Evolutionary conservation across 2,113 vertebrate species (phyloP).

Genomic region (Burhinus bistriatus): DNA sequence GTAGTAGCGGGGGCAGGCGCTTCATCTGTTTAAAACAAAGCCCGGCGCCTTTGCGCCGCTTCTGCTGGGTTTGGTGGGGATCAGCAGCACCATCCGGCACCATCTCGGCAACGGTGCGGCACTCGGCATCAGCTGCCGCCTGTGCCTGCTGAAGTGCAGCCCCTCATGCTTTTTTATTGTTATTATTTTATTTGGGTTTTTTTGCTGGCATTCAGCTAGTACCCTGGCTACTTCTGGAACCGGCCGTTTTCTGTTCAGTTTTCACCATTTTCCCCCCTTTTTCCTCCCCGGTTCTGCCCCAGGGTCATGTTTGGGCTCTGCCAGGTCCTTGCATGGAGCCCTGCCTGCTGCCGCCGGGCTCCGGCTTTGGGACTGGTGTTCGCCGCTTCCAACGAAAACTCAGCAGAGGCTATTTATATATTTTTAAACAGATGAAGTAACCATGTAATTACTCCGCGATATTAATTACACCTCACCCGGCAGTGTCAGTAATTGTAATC

Average conservation of each 20-base stretch:
- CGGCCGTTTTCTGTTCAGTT: background rate
- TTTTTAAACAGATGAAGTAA: conserved; percentile 50
- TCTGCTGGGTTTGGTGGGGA: background rate
- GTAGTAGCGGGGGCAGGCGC: background rate
- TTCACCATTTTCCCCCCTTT: background rate
- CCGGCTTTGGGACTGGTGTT: background rate
- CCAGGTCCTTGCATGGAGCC: too few species aligned
- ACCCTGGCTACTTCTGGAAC: background rate
- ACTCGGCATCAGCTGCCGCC: background rate
- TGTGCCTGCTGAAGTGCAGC: background rate
- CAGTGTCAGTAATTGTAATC: conserved; percentile 14
- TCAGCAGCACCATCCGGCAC: background rate
- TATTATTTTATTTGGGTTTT: background rate
- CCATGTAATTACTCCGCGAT: background rate
- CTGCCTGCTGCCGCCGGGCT: background rate
- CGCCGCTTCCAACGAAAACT: background rate
- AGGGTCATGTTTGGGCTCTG: background rate
- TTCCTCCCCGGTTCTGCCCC: background rate
- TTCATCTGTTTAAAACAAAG: conserved; percentile 47
- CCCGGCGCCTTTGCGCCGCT: background rate
- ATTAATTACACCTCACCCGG: conserved; percentile 34
- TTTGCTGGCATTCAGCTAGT: background rate
- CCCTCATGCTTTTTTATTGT: background rate
- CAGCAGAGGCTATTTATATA: background rate
- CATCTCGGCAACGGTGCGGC: background rate